A percentile compares a stretch with the other conserved stretches of the same genome.
phyloP scores from a whole-genome alignment of 2,797 vertebrate genomes.

The Acanthopagrus latus region DNA sequence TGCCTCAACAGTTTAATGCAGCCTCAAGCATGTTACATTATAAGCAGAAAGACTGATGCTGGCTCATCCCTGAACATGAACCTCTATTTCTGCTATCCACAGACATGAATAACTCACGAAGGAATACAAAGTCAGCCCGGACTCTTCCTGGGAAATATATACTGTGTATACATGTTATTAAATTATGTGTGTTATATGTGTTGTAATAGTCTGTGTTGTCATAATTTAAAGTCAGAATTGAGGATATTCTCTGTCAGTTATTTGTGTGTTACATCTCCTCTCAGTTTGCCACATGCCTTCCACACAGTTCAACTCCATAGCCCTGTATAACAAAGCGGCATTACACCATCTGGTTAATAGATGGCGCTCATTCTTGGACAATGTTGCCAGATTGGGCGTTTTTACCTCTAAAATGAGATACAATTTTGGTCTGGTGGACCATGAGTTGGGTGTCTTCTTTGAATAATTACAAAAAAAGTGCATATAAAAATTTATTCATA shows the following conservation, averaged over 20 bases:
- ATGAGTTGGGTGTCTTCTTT: no score
- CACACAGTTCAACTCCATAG: no score
- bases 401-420: no score
- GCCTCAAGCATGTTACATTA: slow-evolving; percentile 19
- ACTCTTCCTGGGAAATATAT: neutral
- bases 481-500: no score
- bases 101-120: neutral
- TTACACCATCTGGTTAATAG: neutral
- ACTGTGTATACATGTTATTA: neutral
- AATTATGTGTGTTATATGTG: neutral
- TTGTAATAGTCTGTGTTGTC: neutral
- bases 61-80: slow-evolving; percentile 5
- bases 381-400: no score
- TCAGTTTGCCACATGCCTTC: neutral
- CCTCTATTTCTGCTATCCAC: neutral
- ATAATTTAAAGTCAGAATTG: neutral
- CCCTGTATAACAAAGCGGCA: neutral
- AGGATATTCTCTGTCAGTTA: neutral
- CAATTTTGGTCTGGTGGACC: no score
- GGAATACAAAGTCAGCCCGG: no score
- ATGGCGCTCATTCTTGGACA: neutral
- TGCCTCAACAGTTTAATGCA: slow-evolving; percentile 38
- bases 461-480: no score
- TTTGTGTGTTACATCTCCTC: neutral
- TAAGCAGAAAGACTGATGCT: slow-evolving; percentile 8